Evolutionary conservation across 2,888 invertebrate genomes (phyloP).

Genomic region (Gryllus longicercus): DNA sequence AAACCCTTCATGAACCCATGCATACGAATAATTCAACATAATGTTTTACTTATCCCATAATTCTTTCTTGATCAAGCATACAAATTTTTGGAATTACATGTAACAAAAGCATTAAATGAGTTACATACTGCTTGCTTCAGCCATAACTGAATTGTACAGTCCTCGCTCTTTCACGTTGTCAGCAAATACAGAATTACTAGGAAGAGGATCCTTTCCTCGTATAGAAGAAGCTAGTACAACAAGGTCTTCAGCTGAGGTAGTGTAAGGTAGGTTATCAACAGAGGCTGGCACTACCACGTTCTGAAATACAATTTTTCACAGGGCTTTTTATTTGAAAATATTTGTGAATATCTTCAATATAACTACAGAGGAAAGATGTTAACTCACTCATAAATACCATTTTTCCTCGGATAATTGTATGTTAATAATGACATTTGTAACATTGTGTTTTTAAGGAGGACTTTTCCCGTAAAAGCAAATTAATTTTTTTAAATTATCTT

Average conservation of each 20-base stretch:
- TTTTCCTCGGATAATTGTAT: neutral
- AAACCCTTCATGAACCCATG: too few species aligned
- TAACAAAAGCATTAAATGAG: neutral
- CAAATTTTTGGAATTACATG: neutral
- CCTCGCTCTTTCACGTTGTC: neutral
- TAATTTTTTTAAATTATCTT: too few species aligned
- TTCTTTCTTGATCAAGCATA: too few species aligned
- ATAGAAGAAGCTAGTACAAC: neutral
- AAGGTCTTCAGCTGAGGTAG: neutral
- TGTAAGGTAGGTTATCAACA: neutral
- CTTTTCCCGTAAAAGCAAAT: too few species aligned
- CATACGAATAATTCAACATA: too few species aligned
- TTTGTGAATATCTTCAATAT: too few species aligned
- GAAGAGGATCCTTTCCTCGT: neutral
- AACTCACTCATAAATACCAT: neutral
- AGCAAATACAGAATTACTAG: neutral
- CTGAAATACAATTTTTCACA: neutral
- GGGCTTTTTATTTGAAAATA: too few species aligned
- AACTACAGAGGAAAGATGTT: too few species aligned
- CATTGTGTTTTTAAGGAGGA: too few species aligned
- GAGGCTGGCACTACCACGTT: neutral
- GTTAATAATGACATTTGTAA: neutral
- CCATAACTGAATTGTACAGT: neutral
- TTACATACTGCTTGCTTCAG: slow-evolving; percentile 2
- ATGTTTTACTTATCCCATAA: too few species aligned